Percentiles rank a stretch among this genome's conserved stretches.
Evolutionary conservation across 2,113 vertebrate species (phyloP).

Genomic region (Psammodynastes pulverulentus): DNA sequence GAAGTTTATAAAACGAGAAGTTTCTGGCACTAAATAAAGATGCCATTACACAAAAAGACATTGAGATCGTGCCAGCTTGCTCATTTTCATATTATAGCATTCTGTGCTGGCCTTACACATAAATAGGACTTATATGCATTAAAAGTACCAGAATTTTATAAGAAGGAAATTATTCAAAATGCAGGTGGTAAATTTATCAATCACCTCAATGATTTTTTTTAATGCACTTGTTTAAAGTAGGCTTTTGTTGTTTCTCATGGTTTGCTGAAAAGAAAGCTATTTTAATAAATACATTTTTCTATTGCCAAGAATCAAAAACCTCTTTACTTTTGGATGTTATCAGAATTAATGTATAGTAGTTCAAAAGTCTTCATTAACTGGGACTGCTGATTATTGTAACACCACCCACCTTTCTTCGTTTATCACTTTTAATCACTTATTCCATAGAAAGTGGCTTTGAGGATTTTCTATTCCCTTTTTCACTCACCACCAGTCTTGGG

Average conservation of each 20-base stretch:
- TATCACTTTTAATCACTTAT: conserved; percentile 56
- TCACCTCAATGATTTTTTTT: conserved; percentile 56
- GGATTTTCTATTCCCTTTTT: not conserved
- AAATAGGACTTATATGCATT: not conserved
- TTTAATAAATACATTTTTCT: conserved; percentile 70
- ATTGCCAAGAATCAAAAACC: conserved; percentile 52
- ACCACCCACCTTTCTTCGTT: conserved; percentile 42
- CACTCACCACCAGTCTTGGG: conserved; percentile 46
- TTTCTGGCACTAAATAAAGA: not conserved
- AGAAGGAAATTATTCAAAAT: conserved; percentile 46
- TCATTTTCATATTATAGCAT: not conserved
- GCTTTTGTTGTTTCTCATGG: conserved; percentile 54
- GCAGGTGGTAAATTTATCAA: conserved; percentile 60
- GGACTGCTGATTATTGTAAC: conserved; percentile 56
- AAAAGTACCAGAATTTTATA: conserved; percentile 31
- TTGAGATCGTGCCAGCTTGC: not conserved
- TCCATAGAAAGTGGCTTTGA: conserved; percentile 57
- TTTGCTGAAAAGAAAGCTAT: conserved; percentile 60
- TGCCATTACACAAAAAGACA: not conserved
- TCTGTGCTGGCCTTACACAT: not conserved
- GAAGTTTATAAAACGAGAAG: not conserved
- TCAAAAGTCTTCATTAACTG: conserved; percentile 69
- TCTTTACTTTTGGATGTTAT: conserved; percentile 43
- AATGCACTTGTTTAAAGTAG: conserved; percentile 59
- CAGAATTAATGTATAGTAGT: conserved; percentile 49